phyloP scores from a whole-genome alignment of 1,140 invertebrate genomes.

The Cephus cinctus region DNA sequence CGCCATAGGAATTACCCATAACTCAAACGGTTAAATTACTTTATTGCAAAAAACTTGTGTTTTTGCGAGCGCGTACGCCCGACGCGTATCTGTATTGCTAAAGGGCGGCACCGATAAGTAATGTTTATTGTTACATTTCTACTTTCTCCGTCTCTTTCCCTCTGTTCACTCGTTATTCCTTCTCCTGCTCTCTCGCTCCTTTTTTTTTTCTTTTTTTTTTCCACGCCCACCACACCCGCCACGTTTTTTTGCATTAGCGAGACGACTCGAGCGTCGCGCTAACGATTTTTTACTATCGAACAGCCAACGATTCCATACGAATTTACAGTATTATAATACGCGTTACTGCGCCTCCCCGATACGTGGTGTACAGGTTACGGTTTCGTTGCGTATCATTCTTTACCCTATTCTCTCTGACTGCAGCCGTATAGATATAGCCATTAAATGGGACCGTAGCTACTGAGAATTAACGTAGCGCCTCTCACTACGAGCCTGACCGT shows the following conservation, averaged over 20 bases:
- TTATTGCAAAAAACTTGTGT: slow-evolving; percentile 52
- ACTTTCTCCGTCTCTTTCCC: slow-evolving; percentile 9
- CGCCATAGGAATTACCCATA: slow-evolving; percentile 53
- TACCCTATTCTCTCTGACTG: too few relatives aligned
- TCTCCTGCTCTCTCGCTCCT: slow-evolving; percentile 15
- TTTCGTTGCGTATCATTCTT: too few relatives aligned
- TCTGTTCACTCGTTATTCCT: slow-evolving; percentile 10
- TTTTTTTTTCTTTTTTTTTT: slow-evolving; percentile 2
- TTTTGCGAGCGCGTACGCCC: slow-evolving; percentile 23
- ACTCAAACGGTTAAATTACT: slow-evolving; percentile 56
- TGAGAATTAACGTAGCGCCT: too few relatives aligned
- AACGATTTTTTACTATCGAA: slow-evolving; percentile 36
- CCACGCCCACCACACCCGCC: background rate
- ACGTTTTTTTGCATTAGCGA: slow-evolving; percentile 41
- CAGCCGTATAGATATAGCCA: too few relatives aligned
- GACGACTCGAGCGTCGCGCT: slow-evolving; percentile 30
- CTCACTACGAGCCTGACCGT: too few relatives aligned
- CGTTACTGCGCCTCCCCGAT: too few relatives aligned
- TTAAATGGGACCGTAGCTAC: too few relatives aligned
- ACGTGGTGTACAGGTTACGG: too few relatives aligned
- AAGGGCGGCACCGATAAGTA: slow-evolving; percentile 52
- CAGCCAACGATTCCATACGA: slow-evolving; percentile 12
- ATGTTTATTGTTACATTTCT: slow-evolving; percentile 57
- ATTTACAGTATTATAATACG: slow-evolving; percentile 18
- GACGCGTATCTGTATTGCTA: slow-evolving; percentile 42